These are phyloP conservation scores for Tamandua tetradactyla DNA, from an alignment of 2,797 vertebrate genomes.

Conservation along the genomic window DNA sequence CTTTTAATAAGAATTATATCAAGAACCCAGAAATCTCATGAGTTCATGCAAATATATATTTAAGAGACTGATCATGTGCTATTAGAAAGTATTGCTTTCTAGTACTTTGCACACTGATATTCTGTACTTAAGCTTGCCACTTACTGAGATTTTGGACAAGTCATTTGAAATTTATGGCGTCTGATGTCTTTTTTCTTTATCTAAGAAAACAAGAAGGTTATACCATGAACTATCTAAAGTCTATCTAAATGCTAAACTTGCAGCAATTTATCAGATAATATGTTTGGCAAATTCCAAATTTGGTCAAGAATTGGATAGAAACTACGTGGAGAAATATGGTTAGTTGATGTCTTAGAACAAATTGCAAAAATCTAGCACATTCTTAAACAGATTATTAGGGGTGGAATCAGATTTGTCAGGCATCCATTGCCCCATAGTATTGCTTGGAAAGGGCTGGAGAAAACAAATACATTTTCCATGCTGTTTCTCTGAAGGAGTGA, in stretches of 20 bases:
- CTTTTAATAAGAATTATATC: background rate
- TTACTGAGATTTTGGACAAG: background rate
- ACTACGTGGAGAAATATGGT: background rate
- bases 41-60: background rate
- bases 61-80: background rate
- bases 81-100: background rate
- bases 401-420: background rate
- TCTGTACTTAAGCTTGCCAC: background rate
- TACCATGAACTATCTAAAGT: background rate
- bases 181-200: background rate
- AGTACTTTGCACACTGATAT: background rate
- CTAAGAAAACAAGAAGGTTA: background rate
- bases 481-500: background rate
- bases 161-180: background rate
- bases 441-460: background rate
- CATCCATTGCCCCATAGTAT: background rate
- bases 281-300: background rate
- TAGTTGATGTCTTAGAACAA: background rate
- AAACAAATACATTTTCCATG: background rate
- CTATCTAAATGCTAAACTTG: background rate
- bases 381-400: background rate
- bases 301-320: background rate
- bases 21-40: background rate
- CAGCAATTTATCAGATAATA: background rate
- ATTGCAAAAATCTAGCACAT: background rate